Conservation (phyloP, 2,888 invertebrate genomes). For the Lasioglossum villosulum region DNA sequence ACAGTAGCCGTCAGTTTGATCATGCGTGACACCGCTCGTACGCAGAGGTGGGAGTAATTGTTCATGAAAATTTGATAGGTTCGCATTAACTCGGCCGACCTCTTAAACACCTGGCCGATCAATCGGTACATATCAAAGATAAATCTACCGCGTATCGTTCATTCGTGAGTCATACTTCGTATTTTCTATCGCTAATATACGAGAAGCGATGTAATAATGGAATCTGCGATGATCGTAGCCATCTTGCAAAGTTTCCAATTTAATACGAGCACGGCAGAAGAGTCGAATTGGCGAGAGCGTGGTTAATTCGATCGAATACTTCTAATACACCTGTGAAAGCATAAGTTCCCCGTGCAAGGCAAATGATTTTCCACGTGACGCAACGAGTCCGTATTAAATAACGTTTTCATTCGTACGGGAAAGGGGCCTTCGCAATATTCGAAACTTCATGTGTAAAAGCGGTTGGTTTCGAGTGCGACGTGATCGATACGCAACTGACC, state of each 20-base stretch:
- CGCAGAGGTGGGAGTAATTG: slow-evolving; percentile 69
- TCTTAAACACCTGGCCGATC: slow-evolving; percentile 64
- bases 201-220: background rate
- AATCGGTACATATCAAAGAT: slow-evolving; percentile 46
- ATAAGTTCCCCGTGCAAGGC: background rate
- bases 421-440: slow-evolving; percentile 33
- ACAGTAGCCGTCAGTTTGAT: slow-evolving; percentile 46
- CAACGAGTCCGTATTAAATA: slow-evolving; percentile 19
- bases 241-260: slow-evolving; percentile 29
- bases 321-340: slow-evolving; percentile 6
- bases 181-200: background rate
- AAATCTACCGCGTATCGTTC: background rate
- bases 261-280: background rate
- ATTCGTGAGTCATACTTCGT: background rate
- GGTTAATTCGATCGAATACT: background rate
- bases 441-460: slow-evolving; percentile 62
- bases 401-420: background rate
- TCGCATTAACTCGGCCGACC: slow-evolving; percentile 65
- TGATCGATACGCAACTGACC: slow-evolving; percentile 69
- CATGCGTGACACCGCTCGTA: slow-evolving; percentile 64
- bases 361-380: background rate
- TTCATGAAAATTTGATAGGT: slow-evolving; percentile 69
- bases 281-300: background rate
- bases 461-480: slow-evolving; percentile 63
- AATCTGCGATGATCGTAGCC: slow-evolving; percentile 6